phyloP scores from a whole-genome alignment of 2,113 vertebrate genomes.

The Myrmecophaga tridactyla region DNA sequence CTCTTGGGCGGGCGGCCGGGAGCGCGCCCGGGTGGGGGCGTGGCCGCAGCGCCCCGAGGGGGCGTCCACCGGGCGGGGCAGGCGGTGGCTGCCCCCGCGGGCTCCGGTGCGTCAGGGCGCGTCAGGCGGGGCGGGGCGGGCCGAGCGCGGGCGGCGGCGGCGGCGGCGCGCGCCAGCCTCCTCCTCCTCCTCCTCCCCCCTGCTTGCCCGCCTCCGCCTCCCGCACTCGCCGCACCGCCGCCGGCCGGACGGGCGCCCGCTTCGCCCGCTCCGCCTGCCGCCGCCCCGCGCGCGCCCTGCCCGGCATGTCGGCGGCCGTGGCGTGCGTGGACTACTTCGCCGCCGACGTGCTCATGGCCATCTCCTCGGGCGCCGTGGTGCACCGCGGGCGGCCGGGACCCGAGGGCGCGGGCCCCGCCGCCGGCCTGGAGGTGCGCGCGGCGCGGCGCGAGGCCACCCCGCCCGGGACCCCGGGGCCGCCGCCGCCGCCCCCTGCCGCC shows the following conservation, averaged over 20 bases:
- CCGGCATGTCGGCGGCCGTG: slow-evolving; percentile 85
- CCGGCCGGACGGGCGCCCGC: slow-evolving; percentile 62
- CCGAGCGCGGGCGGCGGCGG: slow-evolving; percentile 65
- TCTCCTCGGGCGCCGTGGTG: slow-evolving; percentile 90
- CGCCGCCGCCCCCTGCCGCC: slow-evolving; percentile 83
- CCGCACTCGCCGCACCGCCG: slow-evolving; percentile 60
- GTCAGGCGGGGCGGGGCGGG: slow-evolving; percentile 75
- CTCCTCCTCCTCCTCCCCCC: slow-evolving; percentile 44
- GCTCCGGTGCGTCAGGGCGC: slow-evolving; percentile 78
- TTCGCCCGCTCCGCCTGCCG: neutral
- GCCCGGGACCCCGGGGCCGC: slow-evolving; percentile 84
- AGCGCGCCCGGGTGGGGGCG: slow-evolving; percentile 51
- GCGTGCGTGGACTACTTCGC: slow-evolving; percentile 91
- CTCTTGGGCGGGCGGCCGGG: neutral
- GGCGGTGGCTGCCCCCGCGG: slow-evolving; percentile 68
- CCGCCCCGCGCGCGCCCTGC: neutral
- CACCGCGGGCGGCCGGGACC: slow-evolving; percentile 82
- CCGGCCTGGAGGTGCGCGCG: slow-evolving; percentile 84
- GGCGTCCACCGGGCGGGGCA: slow-evolving; percentile 72
- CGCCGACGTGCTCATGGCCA: slow-evolving; percentile 91
- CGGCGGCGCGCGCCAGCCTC: slow-evolving; percentile 69
- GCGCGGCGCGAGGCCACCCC: slow-evolving; percentile 87
- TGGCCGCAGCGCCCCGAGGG: slow-evolving; percentile 65
- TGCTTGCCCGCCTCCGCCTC: slow-evolving; percentile 49
- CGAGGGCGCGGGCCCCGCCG: slow-evolving; percentile 79